A percentile compares a stretch with the other conserved stretches of the same genome.
phyloP scores from a whole-genome alignment of 2,113 vertebrate genomes.

The Halcyon senegalensis region DNA sequence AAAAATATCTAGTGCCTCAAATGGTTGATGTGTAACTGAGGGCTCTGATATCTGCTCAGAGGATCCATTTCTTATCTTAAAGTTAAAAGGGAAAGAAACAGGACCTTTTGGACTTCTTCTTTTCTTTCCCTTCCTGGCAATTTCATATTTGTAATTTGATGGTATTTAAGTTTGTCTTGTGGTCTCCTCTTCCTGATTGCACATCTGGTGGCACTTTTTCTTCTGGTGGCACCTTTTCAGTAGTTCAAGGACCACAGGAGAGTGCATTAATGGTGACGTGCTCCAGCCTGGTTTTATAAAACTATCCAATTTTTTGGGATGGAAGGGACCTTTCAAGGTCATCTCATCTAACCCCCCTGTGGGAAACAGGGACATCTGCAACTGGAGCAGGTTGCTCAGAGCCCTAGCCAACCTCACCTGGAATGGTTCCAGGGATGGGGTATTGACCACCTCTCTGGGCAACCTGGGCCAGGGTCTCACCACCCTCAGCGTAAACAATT shows the following conservation, averaged over 20 bases:
- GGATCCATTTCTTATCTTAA: neutral
- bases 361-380: too few relatives aligned
- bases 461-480: too few relatives aligned
- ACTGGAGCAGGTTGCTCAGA: too few relatives aligned
- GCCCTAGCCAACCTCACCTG: too few relatives aligned
- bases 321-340: too few relatives aligned
- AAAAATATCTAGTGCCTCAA: neutral
- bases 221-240: too few relatives aligned
- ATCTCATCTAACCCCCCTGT: too few relatives aligned
- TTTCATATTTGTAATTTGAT: neutral
- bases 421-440: too few relatives aligned
- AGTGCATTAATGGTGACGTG: rapidly evolving
- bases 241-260: neutral
- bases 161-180: neutral
- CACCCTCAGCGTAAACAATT: too few relatives aligned
- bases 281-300: neutral
- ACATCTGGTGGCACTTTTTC: neutral
- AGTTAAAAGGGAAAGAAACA: neutral
- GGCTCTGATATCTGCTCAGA: neutral
- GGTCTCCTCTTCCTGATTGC: neutral
- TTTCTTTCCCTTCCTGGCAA: neutral
- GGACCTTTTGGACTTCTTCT: neutral
- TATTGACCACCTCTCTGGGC: too few relatives aligned
- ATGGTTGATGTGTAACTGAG: neutral
- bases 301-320: too few relatives aligned